phyloP scores from a whole-genome alignment of 2,113 vertebrate species.

The Penelope pileata region DNA sequence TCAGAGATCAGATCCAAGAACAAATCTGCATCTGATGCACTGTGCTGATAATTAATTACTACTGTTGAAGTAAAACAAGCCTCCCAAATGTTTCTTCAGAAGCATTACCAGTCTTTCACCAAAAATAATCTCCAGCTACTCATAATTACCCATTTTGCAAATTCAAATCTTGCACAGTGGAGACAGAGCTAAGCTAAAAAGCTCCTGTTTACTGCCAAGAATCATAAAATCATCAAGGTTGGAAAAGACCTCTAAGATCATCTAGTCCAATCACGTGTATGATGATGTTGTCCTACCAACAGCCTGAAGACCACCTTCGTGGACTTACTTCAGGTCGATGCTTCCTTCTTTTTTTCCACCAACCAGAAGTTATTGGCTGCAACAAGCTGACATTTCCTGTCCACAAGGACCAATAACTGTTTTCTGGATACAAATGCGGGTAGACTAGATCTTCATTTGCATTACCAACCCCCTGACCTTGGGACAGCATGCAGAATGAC shows the following conservation, averaged over 20 bases:
- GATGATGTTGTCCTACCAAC: not conserved
- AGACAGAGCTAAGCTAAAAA: not conserved
- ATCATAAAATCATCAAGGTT: too few species aligned
- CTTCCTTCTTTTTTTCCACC: not conserved
- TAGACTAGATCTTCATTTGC: not conserved
- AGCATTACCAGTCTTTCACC: not conserved
- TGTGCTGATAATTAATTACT: conserved; percentile 2
- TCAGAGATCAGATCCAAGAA: not conserved
- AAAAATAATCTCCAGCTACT: not conserved
- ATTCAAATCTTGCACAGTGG: not conserved
- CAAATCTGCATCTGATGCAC: not conserved
- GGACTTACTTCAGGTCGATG: not conserved
- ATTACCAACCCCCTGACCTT: not conserved
- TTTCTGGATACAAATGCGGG: not conserved
- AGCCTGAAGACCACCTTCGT: not conserved
- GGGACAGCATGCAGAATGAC: not conserved
- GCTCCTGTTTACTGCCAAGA: not conserved
- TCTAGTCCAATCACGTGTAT: too few species aligned
- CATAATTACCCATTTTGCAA: not conserved
- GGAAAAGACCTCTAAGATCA: too few species aligned
- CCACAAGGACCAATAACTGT: not conserved
- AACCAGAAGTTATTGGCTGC: not conserved
- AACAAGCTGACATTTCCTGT: not conserved
- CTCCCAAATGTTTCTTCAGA: conserved; percentile 22
- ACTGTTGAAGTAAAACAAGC: not conserved